Base-by-base conservation (phyloP, 1,140 invertebrate genomes). In the Drosophila guanche region DNA sequence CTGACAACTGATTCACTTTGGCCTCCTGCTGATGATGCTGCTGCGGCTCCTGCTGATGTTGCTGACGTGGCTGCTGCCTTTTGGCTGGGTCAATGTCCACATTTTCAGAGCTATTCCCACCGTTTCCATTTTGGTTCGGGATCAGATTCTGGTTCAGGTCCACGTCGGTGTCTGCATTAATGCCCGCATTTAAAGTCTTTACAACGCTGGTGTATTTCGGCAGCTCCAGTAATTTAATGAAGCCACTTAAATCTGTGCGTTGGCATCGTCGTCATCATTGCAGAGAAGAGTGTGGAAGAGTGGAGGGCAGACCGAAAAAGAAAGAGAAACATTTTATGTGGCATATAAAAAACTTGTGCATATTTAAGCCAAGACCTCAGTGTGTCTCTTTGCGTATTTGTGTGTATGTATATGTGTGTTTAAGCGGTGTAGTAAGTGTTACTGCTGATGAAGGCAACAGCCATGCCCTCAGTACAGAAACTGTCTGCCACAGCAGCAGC, bases 141-240 rank as follows among this genome's bases (percentile, higher is more conserved):
- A 67, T 55, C 56, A 58, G 33, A 33, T 41, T 48, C 46, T 20
- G 29, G 59, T 73, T 22, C 56, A 58, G 58, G 53, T 74, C 48
- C 74, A 79, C 70, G 53, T 75, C 65, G 74, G 70, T 73, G 66
- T 89, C 81, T 59, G 79, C 70, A 86, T 86, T 90, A 89, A 89
- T 90, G 75, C 76, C 89, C 74, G 77, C 79, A 86, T 90, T 89
- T 79, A 91, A 89, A 76, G 84, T 91, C 75, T 83, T 91, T 69
- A 91, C 84, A 78, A 91, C 68, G 80, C 73, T 91, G 43, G 83
- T 89, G 80, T 90, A 90, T 77, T 90, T 89, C 52, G 86, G 79
- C 62, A 78, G 86, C 76, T 90, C 90, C 12, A 91, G 86, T 71
- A 91, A 80, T 83, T 90, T 86, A 78, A 91, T 90, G 73, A 91